A percentile compares a stretch with the other conserved stretches of the same genome.
phyloP scores from a whole-genome alignment of 2,888 invertebrate genomes.

The Plebejus argus region DNA sequence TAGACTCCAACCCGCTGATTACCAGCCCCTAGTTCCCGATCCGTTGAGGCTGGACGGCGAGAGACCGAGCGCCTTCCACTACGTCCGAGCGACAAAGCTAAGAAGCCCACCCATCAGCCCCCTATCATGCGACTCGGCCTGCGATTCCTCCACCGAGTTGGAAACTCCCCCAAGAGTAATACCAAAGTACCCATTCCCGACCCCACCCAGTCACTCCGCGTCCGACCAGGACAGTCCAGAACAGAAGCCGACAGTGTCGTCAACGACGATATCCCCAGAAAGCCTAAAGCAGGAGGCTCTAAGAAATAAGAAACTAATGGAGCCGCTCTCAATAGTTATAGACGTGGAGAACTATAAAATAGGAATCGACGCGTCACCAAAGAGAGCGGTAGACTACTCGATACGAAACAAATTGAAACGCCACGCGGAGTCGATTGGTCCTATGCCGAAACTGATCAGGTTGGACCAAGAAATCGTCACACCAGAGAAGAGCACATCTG shows the following conservation, averaged over 20 bases:
- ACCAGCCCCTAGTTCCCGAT: slow-evolving; percentile 82
- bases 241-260: slow-evolving; percentile 76
- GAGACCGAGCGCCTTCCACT: slow-evolving; percentile 71
- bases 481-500: slow-evolving; percentile 41
- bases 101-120: slow-evolving; percentile 88
- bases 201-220: slow-evolving; percentile 82
- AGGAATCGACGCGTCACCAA: slow-evolving; percentile 73
- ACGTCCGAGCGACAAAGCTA: slow-evolving; percentile 65
- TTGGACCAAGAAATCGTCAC: slow-evolving; percentile 51
- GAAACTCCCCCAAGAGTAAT: slow-evolving; percentile 77
- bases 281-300: slow-evolving; percentile 61
- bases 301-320: slow-evolving; percentile 66
- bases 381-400: slow-evolving; percentile 74
- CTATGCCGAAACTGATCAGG: slow-evolving; percentile 59
- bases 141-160: slow-evolving; percentile 80
- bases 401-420: slow-evolving; percentile 68
- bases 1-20: slow-evolving; percentile 57
- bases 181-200: slow-evolving; percentile 73
- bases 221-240: slow-evolving; percentile 78
- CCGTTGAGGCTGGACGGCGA: slow-evolving; percentile 69
- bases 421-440: slow-evolving; percentile 59
- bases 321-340: slow-evolving; percentile 72
- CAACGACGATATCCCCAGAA: slow-evolving; percentile 78
- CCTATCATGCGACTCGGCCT: slow-evolving; percentile 85
- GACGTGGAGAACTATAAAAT: slow-evolving; percentile 77